These are phyloP conservation scores for Hormaphis cornu DNA, from an alignment of 1,140 invertebrate species.

Conservation along the genomic window DNA sequence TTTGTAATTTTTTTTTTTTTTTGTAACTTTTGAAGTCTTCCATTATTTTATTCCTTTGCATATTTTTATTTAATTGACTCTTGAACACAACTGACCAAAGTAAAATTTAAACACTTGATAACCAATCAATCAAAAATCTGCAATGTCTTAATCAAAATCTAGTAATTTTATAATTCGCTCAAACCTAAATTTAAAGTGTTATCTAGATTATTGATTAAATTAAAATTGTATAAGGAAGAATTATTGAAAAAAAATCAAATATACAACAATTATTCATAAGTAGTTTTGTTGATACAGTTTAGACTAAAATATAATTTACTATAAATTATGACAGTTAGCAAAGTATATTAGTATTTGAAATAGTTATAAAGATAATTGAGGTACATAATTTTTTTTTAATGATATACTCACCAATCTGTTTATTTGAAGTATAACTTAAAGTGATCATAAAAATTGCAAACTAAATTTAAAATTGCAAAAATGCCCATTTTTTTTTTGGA, in stretches of 20 bases:
- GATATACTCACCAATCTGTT: not conserved
- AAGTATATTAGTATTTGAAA: too few relatives aligned
- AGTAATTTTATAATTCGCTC: constrained; percentile 10
- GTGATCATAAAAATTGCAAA: constrained; percentile 17
- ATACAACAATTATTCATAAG: not conserved
- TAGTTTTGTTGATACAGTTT: not conserved
- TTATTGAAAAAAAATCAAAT: not conserved
- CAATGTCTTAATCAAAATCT: constrained; percentile 9
- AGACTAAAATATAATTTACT: not conserved
- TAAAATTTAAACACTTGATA: not conserved
- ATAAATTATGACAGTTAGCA: too few relatives aligned
- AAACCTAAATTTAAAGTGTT: not conserved
- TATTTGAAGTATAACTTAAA: not conserved
- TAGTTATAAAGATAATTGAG: too few relatives aligned
- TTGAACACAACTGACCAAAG: constrained; percentile 22
- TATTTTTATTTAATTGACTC: constrained; percentile 18
- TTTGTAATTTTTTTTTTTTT: too few relatives aligned
- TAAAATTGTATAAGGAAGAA: not conserved
- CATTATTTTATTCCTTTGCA: not conserved
- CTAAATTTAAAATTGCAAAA: too few relatives aligned
- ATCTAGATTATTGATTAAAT: not conserved
- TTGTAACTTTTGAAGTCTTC: constrained; percentile 15
- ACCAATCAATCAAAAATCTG: not conserved
- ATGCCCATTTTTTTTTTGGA: too few relatives aligned
- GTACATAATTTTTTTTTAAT: too few relatives aligned